Evolutionary conservation across 92 coral and sea anemone species (phyloP).

Genomic region (Porites evermanni): DNA sequence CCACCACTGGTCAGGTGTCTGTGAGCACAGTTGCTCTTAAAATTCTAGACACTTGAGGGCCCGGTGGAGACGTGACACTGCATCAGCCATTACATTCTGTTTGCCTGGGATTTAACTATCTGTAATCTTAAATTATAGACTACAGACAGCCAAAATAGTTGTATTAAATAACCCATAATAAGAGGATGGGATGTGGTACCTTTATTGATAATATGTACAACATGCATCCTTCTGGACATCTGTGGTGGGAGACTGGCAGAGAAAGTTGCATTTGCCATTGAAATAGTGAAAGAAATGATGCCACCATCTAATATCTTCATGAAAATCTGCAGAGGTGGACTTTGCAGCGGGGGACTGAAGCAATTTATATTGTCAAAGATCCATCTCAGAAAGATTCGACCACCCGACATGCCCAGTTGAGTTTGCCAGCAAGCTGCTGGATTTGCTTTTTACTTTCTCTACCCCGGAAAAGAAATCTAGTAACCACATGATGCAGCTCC

Average conservation of each 20-base stretch:
- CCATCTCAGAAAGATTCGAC: slow-evolving; percentile 6
- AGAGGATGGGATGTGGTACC: background rate
- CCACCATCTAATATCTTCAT: background rate
- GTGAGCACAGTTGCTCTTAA: background rate
- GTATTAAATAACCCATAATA: background rate
- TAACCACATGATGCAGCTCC: background rate
- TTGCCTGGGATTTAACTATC: background rate
- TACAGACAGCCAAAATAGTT: slow-evolving; percentile 18
- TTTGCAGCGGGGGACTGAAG: slow-evolving; percentile 29
- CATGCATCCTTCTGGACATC: slow-evolving; percentile 55
- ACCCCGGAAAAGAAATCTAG: background rate
- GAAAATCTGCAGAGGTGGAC: background rate
- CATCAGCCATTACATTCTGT: background rate
- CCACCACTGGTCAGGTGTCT: background rate
- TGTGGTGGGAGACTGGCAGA: slow-evolving; percentile 6
- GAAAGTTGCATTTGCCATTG: background rate
- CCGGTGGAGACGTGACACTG: slow-evolving; percentile 13
- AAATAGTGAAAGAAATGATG: background rate
- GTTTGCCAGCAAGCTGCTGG: slow-evolving; percentile 34
- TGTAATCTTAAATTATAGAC: slow-evolving; percentile 2
- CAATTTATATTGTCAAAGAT: slow-evolving; percentile 20
- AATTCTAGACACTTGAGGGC: background rate
- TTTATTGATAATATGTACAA: slow-evolving; percentile 1
- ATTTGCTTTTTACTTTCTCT: background rate
- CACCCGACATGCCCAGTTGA: slow-evolving; percentile 38